Conservation (phyloP, 2,888 invertebrate genomes). For the Smittia aterrima region DNA sequence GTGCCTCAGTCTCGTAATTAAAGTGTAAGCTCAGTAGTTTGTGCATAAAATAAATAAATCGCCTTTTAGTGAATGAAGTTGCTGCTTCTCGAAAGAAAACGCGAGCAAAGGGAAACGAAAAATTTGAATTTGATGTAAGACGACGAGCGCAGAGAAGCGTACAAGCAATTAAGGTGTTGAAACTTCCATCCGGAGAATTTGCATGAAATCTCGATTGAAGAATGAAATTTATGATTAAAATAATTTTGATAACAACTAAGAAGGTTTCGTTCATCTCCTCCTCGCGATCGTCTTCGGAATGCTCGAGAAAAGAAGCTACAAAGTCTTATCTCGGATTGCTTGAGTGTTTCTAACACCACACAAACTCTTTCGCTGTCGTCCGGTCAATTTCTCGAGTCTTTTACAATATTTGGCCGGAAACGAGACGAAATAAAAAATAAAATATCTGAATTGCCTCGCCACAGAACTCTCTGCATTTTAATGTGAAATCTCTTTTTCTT, state of each 20-base stretch:
- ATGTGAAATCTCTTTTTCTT: constrained; percentile 6
- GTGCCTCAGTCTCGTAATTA: neutral
- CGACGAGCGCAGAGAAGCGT: too few relatives aligned
- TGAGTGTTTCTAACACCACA: constrained; percentile 3
- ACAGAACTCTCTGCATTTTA: constrained; percentile 21
- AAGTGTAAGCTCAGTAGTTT: neutral
- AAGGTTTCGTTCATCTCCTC: too few relatives aligned
- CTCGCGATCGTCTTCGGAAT: too few relatives aligned
- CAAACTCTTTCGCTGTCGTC: constrained; percentile 1
- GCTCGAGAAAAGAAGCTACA: constrained; percentile 12
- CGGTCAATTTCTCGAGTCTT: neutral
- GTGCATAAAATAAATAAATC: too few relatives aligned
- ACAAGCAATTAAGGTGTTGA: neutral
- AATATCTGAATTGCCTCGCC: constrained; percentile 35
- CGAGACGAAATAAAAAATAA: constrained; percentile 40
- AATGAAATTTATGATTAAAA: constrained; percentile 18
- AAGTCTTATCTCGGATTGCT: constrained; percentile 20
- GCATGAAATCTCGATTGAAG: neutral
- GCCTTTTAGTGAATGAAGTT: too few relatives aligned
- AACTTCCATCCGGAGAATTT: constrained; percentile 15
- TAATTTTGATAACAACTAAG: constrained; percentile 13
- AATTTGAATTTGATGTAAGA: too few relatives aligned
- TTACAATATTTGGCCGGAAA: constrained; percentile 40
- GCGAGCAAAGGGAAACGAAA: too few relatives aligned
- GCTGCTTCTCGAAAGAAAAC: too few relatives aligned